A percentile compares a stretch with the other conserved stretches of the same genome.
Evolutionary conservation across 2,113 vertebrate species (phyloP).

Genomic region (Phyllostomus discolor): DNA sequence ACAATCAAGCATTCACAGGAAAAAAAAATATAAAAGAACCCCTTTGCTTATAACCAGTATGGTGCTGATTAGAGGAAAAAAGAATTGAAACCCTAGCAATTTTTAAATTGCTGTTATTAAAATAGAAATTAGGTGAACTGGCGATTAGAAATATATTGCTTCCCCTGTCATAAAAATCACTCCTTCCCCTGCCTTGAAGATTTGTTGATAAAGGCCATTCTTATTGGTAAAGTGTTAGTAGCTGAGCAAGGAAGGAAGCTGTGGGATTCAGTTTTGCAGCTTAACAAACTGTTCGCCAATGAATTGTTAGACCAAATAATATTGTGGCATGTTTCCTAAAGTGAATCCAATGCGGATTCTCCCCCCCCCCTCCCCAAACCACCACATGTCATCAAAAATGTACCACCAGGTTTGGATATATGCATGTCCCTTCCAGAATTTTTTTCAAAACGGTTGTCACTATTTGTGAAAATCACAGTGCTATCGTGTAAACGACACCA

Average conservation of each 20-base stretch:
- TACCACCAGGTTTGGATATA: background rate
- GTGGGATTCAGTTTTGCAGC: background rate
- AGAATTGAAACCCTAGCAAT: conserved; percentile 21
- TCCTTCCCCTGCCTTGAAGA: background rate
- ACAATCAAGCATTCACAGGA: conserved; percentile 56
- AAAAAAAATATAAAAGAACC: conserved; percentile 47
- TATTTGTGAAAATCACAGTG: background rate
- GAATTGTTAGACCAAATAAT: background rate
- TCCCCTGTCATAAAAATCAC: conserved; percentile 10
- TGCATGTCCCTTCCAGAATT: background rate
- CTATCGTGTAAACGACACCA: background rate
- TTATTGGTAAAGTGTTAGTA: background rate
- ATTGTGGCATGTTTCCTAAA: background rate
- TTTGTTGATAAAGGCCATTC: background rate
- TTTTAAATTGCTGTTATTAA: conserved; percentile 55
- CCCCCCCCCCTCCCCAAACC: background rate
- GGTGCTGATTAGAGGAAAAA: conserved; percentile 58
- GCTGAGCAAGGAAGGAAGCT: background rate
- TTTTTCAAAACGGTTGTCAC: background rate
- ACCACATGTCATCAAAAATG: background rate
- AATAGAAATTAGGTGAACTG: conserved; percentile 49
- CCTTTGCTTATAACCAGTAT: conserved; percentile 58
- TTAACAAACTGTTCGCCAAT: background rate
- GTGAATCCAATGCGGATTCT: background rate
- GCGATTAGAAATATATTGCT: background rate